phyloP scores from a whole-genome alignment of 2,888 invertebrate genomes.

The Thera obeliscata region DNA sequence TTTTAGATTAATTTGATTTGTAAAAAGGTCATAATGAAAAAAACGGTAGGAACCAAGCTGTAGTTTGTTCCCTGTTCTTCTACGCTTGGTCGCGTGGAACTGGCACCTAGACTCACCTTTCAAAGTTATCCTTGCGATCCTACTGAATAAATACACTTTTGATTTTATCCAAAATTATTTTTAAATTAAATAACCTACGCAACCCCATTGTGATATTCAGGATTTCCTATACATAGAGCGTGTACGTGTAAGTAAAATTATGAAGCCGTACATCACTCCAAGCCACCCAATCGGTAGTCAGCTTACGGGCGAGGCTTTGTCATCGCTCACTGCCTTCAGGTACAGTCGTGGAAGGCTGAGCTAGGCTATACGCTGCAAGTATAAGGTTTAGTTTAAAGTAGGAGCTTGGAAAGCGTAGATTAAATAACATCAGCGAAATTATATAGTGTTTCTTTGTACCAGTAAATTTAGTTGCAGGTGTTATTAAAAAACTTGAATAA shows the following conservation, averaged over 20 bases:
- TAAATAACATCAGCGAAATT: neutral
- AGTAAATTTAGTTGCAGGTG: no score
- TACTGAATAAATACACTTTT: no score
- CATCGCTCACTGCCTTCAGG: slow-evolving; percentile 15
- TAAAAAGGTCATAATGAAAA: no score
- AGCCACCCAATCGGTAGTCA: slow-evolving; percentile 16
- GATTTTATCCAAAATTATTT: neutral
- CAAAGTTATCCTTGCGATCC: no score
- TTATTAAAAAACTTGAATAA: no score
- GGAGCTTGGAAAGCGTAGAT: neutral
- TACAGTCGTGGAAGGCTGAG: slow-evolving; percentile 15
- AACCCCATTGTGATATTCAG: neutral
- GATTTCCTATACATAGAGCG: neutral
- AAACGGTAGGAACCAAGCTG: no score
- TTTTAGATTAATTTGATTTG: no score
- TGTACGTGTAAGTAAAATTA: neutral
- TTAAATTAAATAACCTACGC: neutral
- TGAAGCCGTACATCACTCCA: slow-evolving; percentile 2
- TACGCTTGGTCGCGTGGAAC: no score
- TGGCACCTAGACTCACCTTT: no score
- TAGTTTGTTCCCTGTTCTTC: no score
- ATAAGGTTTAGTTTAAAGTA: neutral
- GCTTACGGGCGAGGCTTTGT: slow-evolving; percentile 21
- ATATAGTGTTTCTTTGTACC: neutral
- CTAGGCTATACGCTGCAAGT: slow-evolving; percentile 4